Percentiles rank a stretch among this genome's conserved stretches.
phyloP scores from a whole-genome alignment of 2,797 vertebrate genomes.

The Cryptoprocta ferox region DNA sequence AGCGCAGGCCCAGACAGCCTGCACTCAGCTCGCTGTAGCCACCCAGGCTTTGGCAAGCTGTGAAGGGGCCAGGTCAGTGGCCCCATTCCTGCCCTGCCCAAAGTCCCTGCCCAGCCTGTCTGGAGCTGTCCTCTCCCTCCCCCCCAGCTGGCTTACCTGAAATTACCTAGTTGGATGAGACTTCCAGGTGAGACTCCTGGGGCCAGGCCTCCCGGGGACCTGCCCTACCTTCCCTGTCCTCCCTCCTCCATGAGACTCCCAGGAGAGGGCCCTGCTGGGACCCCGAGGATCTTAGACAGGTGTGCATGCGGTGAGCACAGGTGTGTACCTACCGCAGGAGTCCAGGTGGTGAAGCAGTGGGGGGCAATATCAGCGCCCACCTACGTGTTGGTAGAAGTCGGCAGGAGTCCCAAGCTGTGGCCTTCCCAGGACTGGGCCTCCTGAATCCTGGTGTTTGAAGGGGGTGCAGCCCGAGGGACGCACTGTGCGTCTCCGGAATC shows the following conservation, averaged over 20 bases:
- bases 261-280: background rate
- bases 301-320: background rate
- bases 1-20: background rate
- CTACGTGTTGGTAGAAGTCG: background rate
- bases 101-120: background rate
- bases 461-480: background rate
- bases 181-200: background rate
- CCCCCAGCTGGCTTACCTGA: background rate
- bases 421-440: background rate
- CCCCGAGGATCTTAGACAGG: background rate
- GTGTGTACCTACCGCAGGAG: background rate
- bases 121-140: background rate
- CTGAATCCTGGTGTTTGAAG: background rate
- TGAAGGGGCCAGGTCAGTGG: background rate
- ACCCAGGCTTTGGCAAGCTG: background rate
- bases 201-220: background rate
- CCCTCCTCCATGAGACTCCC: background rate
- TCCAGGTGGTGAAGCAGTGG: background rate
- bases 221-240: accelerated
- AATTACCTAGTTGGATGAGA: background rate
- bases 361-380: background rate
- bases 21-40: too few relatives aligned
- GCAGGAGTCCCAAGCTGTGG: background rate
- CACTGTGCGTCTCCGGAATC: background rate
- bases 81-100: background rate